A percentile compares a stretch with the other conserved stretches of the same genome.
Conservation (phyloP, 2,888 invertebrate species). For the Mesorhabditis sp. region DNA sequence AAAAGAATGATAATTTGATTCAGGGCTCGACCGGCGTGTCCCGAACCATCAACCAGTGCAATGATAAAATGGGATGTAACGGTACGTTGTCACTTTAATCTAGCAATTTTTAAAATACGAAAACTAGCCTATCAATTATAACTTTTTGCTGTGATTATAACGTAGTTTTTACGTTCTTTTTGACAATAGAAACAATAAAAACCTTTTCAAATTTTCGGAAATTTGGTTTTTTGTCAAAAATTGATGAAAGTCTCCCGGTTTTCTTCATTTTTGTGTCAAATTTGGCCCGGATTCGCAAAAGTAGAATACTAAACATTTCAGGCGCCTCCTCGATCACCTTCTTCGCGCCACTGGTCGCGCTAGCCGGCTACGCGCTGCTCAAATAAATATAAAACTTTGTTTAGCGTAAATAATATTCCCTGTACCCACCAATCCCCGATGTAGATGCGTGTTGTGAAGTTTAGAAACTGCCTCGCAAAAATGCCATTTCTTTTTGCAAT, state of each 20-base stretch:
- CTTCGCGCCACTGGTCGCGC: not conserved
- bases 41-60: not conserved
- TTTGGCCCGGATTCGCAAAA: not conserved
- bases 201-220: no score
- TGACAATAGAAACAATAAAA: no score
- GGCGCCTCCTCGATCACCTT: not conserved
- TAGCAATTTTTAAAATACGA: not conserved
- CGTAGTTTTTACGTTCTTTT: no score
- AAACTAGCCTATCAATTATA: not conserved
- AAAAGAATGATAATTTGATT: not conserved
- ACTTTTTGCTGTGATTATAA: no score
- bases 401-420: no score
- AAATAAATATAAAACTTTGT: not conserved
- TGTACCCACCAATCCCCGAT: no score
- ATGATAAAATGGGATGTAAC: not conserved
- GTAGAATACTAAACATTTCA: conserved; percentile 1
- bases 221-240: no score
- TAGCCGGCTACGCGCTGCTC: not conserved
- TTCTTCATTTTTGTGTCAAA: no score
- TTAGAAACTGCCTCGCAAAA: no score
- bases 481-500: no score
- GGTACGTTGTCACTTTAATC: not conserved
- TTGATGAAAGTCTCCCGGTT: no score
- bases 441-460: no score
- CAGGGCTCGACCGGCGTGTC: conserved; percentile 5